Conservation (phyloP, 2,797 vertebrate genomes). For the Bovichtus diacanthus region DNA sequence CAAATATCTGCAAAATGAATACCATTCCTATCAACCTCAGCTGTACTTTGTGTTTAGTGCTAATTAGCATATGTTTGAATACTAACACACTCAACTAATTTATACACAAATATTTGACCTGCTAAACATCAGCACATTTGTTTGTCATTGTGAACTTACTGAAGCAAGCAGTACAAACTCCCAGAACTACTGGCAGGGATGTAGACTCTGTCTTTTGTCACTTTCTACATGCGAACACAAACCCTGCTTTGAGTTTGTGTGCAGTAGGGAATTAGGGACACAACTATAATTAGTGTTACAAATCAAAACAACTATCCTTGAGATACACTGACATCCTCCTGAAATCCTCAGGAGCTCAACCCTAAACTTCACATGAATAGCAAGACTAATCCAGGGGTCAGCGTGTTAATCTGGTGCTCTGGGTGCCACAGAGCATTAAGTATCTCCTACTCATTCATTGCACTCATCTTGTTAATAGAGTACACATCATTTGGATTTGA, state of each 20-base stretch:
- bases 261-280: not conserved
- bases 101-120: not conserved
- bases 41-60: not conserved
- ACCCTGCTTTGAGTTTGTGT: not conserved
- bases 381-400: constrained; percentile 18
- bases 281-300: not conserved
- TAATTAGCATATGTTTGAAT: not conserved
- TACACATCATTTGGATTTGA: constrained; percentile 8
- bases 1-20: not conserved
- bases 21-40: not conserved
- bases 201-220: not conserved
- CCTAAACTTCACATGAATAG: constrained; percentile 2
- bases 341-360: not conserved
- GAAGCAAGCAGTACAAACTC: too few species aligned
- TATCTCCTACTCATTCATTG: constrained; percentile 8
- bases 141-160: too few species aligned
- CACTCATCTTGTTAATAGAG: constrained; percentile 16
- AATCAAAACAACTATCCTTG: not conserved
- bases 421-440: not conserved
- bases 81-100: not conserved
- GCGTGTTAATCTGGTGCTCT: constrained; percentile 3
- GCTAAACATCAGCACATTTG: not conserved
- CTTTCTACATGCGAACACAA: not conserved
- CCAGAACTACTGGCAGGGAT: too few species aligned
- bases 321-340: not conserved